Evolutionary conservation across 2,113 vertebrate species (phyloP), one percentile per base, ranked within the genome.

Genomic region (Apodemus sylvaticus): DNA sequence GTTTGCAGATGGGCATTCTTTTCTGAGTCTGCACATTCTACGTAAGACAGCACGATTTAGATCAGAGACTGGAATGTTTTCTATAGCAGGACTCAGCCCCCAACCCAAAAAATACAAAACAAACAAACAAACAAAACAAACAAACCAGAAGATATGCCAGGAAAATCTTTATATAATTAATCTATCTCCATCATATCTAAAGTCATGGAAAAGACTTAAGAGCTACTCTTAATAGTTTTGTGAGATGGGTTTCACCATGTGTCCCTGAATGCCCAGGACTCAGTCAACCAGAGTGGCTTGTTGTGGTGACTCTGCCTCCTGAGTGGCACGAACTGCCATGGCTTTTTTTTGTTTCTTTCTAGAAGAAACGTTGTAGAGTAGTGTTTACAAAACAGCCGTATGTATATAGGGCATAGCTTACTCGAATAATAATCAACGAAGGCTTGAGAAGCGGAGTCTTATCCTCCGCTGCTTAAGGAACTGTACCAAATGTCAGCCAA

Each of bases 1-100:
- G 89, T 93, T 92, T 83, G 79, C 42, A 83, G 77, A 51, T 48
- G 71, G 89, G 71, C 66, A 87, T 71, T 92, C 20, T 88, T 96
- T 96, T 78, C 86, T 89, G 73, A 89, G 55, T 76, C n/a, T 96
- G 5, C 60, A 93, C 85, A 6, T 93, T 89, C 53, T 86, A 22
- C 64, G 53, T 71, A 93, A 97, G 96, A 85, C 70, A 90, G 85
- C 82, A 83, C 22, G 91, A 76, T 70, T 26, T 58, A 94, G 55
- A 88, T 90, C 17, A 95, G 60, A 90, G 79, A 73, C 68, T 93
- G n/a, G 39, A 93, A 71, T 45, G 34, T 92, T 92, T 95, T 45
- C 93, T 86, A 66, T 93, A 93, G 89, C 73, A 95, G 71, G 13
- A 90, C 62, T 95, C 55, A 62, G n/a, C 20, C 11, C 89, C 76